A percentile compares a stretch with the other conserved stretches of the same genome.
Conservation (phyloP, 2,113 vertebrate species). For the Lynx canadensis region DNA sequence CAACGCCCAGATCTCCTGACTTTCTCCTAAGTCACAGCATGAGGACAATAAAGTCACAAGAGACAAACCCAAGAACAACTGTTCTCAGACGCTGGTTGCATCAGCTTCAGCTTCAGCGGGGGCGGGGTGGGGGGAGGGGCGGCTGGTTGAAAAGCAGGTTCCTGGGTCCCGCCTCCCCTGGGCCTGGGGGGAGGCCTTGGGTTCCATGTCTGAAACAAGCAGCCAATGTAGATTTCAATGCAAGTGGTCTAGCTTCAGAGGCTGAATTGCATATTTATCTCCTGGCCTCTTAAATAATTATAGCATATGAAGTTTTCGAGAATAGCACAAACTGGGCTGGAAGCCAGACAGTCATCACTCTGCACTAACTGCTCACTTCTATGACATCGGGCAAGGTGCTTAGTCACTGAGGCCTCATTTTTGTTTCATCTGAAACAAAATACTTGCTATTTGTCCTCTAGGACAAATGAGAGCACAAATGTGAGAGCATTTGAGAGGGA, state of each 20-base stretch:
- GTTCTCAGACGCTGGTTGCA: not conserved
- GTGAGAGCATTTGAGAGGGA: not conserved
- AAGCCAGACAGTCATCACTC: conserved; percentile 42
- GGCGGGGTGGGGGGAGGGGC: not conserved
- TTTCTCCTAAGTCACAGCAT: not conserved
- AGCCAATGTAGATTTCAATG: not conserved
- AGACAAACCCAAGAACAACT: not conserved
- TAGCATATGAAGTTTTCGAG: not conserved
- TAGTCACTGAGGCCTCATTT: not conserved
- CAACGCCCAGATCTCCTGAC: not conserved
- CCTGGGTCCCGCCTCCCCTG: rapidly evolving
- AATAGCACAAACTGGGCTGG: not conserved
- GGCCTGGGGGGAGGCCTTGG: not conserved
- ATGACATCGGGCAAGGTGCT: not conserved
- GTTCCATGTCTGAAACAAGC: not conserved
- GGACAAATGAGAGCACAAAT: not conserved
- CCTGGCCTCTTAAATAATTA: conserved; percentile 43
- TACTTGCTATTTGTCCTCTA: not conserved
- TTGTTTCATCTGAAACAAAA: not conserved
- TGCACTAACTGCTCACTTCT: not conserved
- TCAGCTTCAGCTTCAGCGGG: not conserved
- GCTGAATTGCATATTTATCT: not conserved
- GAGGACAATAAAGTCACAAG: not conserved
- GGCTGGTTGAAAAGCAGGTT: not conserved
- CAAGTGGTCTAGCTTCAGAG: not conserved